Base-by-base conservation (phyloP, 2,113 vertebrate species). In the Psilopogon haemacephalus region DNA sequence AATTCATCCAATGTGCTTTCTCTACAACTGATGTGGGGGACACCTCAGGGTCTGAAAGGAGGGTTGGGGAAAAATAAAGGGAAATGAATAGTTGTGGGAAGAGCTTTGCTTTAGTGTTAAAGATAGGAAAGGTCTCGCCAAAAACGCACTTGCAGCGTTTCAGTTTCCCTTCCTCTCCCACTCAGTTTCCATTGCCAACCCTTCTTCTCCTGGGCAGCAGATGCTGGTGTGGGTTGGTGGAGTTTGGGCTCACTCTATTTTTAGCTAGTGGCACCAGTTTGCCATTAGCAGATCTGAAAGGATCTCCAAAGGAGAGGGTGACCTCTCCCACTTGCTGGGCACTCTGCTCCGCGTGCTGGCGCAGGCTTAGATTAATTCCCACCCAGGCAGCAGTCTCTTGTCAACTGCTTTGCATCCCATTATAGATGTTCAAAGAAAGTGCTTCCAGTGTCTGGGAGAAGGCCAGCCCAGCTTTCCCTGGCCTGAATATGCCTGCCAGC, bases 331-430 rank as follows among this genome's bases (percentile, higher is more conserved):
- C 26, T 62, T 37, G 26, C 30, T 48, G 6, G 3, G 54, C 19
- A 2, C 40, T 60, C 71, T 55, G 73, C 63, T 59, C 0, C 0
- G 26, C 35, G 8, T 2, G 1, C 14, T n/a, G 16, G 58, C 44
- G 12, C 54, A 77, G 35, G 63, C 50, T 86, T 28, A 44, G 48
- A 56, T 54, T 75, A 84, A 75, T 84, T 86, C 74, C 55, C 23
- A 24, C 42, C 73, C 55, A 30, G 32, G 44, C 37, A 90, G 40
- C 23, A 83, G 16, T 46, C 35, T 74, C 78, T 50, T 77, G n/a
- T 84, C 54, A 67, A 28, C 46, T 71, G 38, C 16, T 81, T 68
- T 77, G 24, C 75, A 68, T 93, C 30, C 19, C 19, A 8, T 83
- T 80, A 35, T 11, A 71, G 52, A 55, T 33, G 21, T 77, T 86